Evolutionary conservation across 2,113 vertebrate genomes (phyloP).

Genomic region (Triplophysa dalaica): DNA sequence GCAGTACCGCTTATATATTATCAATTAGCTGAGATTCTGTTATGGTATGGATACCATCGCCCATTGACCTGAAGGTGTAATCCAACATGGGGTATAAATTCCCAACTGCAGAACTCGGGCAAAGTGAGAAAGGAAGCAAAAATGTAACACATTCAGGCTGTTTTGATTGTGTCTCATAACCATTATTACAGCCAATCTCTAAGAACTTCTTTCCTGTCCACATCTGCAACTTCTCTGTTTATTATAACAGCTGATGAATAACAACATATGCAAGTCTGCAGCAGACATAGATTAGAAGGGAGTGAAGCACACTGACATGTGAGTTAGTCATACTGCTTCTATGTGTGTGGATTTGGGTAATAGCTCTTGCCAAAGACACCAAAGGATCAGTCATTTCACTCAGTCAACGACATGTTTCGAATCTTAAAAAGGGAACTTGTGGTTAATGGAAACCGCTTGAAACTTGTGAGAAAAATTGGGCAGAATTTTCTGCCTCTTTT

Average conservation of each 20-base stretch:
- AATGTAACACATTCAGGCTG: background rate
- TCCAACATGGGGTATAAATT: slow-evolving; percentile 6
- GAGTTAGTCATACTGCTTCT: background rate
- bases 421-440: slow-evolving; percentile 42
- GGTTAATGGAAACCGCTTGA: slow-evolving; percentile 50
- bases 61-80: slow-evolving; percentile 4
- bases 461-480: slow-evolving; percentile 47
- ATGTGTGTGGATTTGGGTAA: slow-evolving; percentile 39
- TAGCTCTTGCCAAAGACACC: slow-evolving; percentile 46
- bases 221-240: slow-evolving; percentile 45
- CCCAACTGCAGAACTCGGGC: slow-evolving; percentile 12
- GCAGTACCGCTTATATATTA: too few relatives aligned
- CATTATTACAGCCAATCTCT: background rate
- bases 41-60: too few relatives aligned
- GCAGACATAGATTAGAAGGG: slow-evolving; percentile 29
- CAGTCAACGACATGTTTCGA: slow-evolving; percentile 41
- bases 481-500: background rate
- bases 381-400: slow-evolving; percentile 46
- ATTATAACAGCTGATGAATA: slow-evolving; percentile 43
- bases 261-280: slow-evolving; percentile 40
- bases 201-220: slow-evolving; percentile 29
- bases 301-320: slow-evolving; percentile 24
- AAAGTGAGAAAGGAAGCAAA: slow-evolving; percentile 25
- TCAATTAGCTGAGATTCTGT: too few relatives aligned
- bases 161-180: background rate